These are phyloP conservation scores for Phlogophora meticulosa DNA, from an alignment of 2,888 invertebrate species.

Conservation along the genomic window DNA sequence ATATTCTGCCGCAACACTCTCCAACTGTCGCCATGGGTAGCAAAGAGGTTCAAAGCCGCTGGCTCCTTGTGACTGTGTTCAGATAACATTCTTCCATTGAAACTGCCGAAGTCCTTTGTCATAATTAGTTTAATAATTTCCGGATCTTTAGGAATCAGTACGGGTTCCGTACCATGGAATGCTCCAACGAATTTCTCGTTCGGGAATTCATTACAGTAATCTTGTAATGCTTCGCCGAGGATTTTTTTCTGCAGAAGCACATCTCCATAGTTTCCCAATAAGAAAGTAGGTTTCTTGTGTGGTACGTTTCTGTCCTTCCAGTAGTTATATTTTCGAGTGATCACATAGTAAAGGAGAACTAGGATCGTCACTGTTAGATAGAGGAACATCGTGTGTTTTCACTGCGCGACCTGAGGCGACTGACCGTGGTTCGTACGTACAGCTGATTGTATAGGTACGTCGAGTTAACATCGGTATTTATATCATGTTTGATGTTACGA, in stretches of 20 bases:
- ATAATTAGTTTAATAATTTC: slow-evolving; percentile 71
- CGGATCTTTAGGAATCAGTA: slow-evolving; percentile 72
- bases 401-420: slow-evolving; percentile 1
- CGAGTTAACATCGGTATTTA: not conserved
- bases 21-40: slow-evolving; percentile 59
- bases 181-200: slow-evolving; percentile 73
- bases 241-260: slow-evolving; percentile 62
- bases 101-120: slow-evolving; percentile 74
- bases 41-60: slow-evolving; percentile 49
- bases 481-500: not conserved
- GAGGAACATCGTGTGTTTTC: slow-evolving; percentile 46
- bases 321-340: slow-evolving; percentile 65
- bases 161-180: slow-evolving; percentile 72
- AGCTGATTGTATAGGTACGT: not conserved
- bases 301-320: slow-evolving; percentile 70
- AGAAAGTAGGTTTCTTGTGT: slow-evolving; percentile 58
- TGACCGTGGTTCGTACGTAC: not conserved
- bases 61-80: slow-evolving; percentile 62
- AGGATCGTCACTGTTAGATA: slow-evolving; percentile 31
- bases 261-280: slow-evolving; percentile 72
- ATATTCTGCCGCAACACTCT: slow-evolving; percentile 63
- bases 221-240: slow-evolving; percentile 50
- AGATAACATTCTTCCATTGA: slow-evolving; percentile 68
- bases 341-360: slow-evolving; percentile 42
- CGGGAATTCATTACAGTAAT: slow-evolving; percentile 70